These are phyloP conservation scores for Liolophura sinensis DNA, from an alignment of 1,140 invertebrate genomes.

Conservation along the genomic window DNA sequence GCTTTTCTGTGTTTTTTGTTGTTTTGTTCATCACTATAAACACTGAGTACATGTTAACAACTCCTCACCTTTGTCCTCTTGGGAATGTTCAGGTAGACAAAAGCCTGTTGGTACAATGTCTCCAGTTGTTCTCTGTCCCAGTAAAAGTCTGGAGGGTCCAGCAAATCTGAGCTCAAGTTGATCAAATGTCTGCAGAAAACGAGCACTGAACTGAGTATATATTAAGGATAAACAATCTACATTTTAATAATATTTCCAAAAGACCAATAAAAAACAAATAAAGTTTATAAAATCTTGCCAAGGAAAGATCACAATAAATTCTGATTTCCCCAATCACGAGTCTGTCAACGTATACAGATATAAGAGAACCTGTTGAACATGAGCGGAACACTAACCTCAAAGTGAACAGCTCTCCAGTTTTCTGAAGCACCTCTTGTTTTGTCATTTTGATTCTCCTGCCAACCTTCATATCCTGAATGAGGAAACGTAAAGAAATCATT, in stretches of 20 bases:
- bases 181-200: conserved; percentile 70
- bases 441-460: conserved; percentile 72
- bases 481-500: neutral
- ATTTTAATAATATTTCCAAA: too few relatives aligned
- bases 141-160: conserved; percentile 96
- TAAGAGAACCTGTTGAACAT: too few relatives aligned
- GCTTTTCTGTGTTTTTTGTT: too few relatives aligned
- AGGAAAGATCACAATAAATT: too few relatives aligned
- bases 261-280: too few relatives aligned
- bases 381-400: conserved; percentile 65
- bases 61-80: conserved; percentile 76
- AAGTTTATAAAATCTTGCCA: too few relatives aligned
- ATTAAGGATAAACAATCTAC: too few relatives aligned
- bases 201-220: conserved; percentile 3
- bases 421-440: conserved; percentile 76
- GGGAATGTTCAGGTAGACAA: conserved; percentile 80
- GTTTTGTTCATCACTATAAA: too few relatives aligned
- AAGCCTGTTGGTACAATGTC: conserved; percentile 77
- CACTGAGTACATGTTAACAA: too few relatives aligned
- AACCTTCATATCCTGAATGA: conserved; percentile 69
- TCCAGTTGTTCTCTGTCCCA: conserved; percentile 92
- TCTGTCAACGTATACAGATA: too few relatives aligned
- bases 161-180: conserved; percentile 88
- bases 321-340: too few relatives aligned
- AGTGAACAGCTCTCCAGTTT: conserved; percentile 88